phyloP scores from a whole-genome alignment of 2,888 invertebrate species.

The Oligia fasciuncula region DNA sequence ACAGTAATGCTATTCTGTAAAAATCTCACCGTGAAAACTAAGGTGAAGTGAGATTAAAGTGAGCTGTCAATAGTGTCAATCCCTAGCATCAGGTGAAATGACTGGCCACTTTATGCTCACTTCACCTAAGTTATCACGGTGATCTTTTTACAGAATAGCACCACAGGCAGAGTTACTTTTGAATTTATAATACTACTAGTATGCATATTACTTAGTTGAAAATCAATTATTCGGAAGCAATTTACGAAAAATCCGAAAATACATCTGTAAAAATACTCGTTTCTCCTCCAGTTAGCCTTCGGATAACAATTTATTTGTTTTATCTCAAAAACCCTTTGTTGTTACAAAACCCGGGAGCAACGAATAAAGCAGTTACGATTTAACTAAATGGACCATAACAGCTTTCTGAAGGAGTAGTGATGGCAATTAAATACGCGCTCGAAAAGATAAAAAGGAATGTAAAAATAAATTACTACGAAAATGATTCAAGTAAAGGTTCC shows the following conservation, averaged over 20 bases:
- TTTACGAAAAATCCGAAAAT: constrained; percentile 68
- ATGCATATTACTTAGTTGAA: neutral
- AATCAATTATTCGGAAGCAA: constrained; percentile 58
- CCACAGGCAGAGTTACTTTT: neutral
- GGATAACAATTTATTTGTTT: constrained; percentile 82
- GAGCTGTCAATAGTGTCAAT: no score
- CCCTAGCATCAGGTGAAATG: no score
- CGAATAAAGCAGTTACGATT: constrained; percentile 82
- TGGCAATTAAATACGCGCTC: constrained; percentile 76
- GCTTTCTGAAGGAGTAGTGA: constrained; percentile 72
- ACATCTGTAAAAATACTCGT: constrained; percentile 73
- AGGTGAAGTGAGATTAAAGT: no score
- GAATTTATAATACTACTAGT: neutral
- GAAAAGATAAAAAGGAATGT: constrained; percentile 64
- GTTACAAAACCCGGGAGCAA: constrained; percentile 74
- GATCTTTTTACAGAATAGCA: no score
- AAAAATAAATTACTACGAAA: constrained; percentile 62
- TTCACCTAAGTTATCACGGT: no score
- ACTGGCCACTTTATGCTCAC: no score
- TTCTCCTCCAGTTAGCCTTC: constrained; percentile 70
- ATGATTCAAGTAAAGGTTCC: constrained; percentile 53
- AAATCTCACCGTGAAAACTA: no score
- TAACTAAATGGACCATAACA: constrained; percentile 81
- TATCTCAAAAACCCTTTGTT: constrained; percentile 83
- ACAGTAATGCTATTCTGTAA: no score